A percentile compares a stretch with the other conserved stretches of the same genome.
phyloP scores from a whole-genome alignment of 2,797 vertebrate species.

The Sus cebifrons region DNA sequence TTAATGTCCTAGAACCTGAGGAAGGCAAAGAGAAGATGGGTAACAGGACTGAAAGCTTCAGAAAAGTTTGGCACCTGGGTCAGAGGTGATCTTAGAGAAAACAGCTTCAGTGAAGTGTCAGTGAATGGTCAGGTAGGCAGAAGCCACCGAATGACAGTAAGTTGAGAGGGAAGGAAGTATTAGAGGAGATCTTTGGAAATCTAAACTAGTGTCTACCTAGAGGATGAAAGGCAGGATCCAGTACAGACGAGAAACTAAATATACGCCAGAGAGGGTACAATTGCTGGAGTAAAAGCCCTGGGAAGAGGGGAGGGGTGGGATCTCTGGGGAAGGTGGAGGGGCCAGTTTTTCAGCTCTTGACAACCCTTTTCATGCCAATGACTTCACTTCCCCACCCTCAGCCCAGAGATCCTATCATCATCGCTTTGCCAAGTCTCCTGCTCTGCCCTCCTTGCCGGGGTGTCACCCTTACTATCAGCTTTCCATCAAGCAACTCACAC shows the following conservation, averaged over 20 bases:
- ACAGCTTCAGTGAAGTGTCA: background rate
- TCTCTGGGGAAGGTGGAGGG: slow-evolving; percentile 42
- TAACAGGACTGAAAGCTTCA: background rate
- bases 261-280: background rate
- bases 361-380: background rate
- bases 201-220: background rate
- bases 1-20: background rate
- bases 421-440: slow-evolving; percentile 39
- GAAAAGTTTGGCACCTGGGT: slow-evolving; percentile 47
- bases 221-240: slow-evolving; percentile 19
- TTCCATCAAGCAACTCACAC: slow-evolving; percentile 71
- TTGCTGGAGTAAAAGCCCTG: background rate
- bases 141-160: background rate
- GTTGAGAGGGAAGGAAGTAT: background rate
- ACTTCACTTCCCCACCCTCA: slow-evolving; percentile 58
- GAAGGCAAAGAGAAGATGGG: background rate
- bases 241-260: slow-evolving; percentile 1
- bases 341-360: slow-evolving; percentile 70
- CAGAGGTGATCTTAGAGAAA: background rate
- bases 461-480: slow-evolving; percentile 62
- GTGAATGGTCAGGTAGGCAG: background rate
- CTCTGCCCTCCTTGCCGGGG: slow-evolving; percentile 72
- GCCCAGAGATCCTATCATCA: slow-evolving; percentile 71
- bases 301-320: slow-evolving; percentile 4
- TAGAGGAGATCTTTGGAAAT: slow-evolving; percentile 22